Base-by-base conservation (phyloP, 2,888 invertebrate genomes). In the Rhingia campestris region DNA sequence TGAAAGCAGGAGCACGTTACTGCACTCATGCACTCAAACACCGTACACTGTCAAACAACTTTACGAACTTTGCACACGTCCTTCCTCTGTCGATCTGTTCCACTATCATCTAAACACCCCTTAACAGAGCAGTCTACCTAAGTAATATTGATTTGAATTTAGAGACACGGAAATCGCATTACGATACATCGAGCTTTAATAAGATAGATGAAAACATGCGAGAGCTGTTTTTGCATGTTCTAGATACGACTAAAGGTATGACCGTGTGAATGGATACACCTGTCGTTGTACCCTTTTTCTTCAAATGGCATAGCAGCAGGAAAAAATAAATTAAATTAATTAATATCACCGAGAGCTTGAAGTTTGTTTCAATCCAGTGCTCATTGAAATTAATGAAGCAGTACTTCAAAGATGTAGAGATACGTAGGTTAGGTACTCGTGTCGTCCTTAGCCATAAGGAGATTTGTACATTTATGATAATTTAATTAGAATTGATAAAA, bases 151-250 rank as follows among this genome's bases (percentile, higher is more conserved):
- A 76, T 81, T 72, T 61, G 76, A 76, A 67, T 56, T 72, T 61
- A 54, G 59, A 72, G 72, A 81, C 81, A 81, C 43, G 76, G 56
- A 81, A 81, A 76, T 76, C 66, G 66, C 81, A 81, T 81, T 81
- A 76, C 76, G 43, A 59, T 72, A 67, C 75, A 72, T 70, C 59
- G 47, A 66, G 70, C 66, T 76, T 61, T 81, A 76, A 76, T 81
- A 61, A 81, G 70, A 81, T 64, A 75, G 58, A 81, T 66, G 59
- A 72, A 64, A 69, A 75, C 64, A 64, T 45, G 75, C 64, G 64
- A 53, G 64, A 22, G 41, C 10, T 10, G 43, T 70, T 75, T 74
- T 66, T 69, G 49, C 81, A 70, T 74, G 58, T 69, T 58, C 41
- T 43, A 12, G 22, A 22, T 22, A 22, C 22, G 22, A 22, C 22